These are phyloP conservation scores for Dasypolia templi DNA, from an alignment of 2,888 invertebrate genomes.

Conservation along the genomic window DNA sequence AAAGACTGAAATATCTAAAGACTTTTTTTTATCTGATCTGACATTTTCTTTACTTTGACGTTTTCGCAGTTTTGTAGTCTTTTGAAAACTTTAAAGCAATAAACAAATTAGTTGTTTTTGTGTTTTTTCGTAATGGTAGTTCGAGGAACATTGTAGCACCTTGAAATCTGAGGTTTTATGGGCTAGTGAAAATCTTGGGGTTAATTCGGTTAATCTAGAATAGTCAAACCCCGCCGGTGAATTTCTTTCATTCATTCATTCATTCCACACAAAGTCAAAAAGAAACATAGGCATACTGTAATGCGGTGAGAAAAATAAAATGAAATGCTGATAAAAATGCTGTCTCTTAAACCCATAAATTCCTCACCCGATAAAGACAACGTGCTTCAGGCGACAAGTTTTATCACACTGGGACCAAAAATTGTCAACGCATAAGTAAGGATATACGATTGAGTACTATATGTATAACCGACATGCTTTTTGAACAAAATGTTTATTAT, in stretches of 20 bases:
- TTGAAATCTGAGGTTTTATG: too few relatives aligned
- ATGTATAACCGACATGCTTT: neutral
- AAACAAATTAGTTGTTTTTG: neutral
- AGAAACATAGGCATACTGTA: neutral
- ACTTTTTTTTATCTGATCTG: neutral
- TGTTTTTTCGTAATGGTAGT: neutral
- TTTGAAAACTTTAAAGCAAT: neutral
- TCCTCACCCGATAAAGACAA: neutral
- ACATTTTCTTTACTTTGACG: neutral
- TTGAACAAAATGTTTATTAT: neutral
- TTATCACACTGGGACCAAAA: constrained; percentile 5
- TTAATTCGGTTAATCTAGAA: too few relatives aligned
- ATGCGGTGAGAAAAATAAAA: neutral
- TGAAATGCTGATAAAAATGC: neutral
- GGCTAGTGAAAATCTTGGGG: too few relatives aligned
- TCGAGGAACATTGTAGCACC: too few relatives aligned
- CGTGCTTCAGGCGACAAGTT: constrained; percentile 6
- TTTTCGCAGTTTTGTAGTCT: neutral
- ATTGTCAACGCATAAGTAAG: constrained; percentile 4
- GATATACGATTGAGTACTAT: too few relatives aligned
- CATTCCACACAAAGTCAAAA: neutral
- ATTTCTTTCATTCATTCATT: too few relatives aligned
- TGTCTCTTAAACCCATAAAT: constrained; percentile 21
- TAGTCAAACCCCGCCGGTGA: too few relatives aligned
- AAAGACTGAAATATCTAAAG: neutral